phyloP scores from a whole-genome alignment of 2,888 invertebrate genomes.

The Rhamnusium bicolor region DNA sequence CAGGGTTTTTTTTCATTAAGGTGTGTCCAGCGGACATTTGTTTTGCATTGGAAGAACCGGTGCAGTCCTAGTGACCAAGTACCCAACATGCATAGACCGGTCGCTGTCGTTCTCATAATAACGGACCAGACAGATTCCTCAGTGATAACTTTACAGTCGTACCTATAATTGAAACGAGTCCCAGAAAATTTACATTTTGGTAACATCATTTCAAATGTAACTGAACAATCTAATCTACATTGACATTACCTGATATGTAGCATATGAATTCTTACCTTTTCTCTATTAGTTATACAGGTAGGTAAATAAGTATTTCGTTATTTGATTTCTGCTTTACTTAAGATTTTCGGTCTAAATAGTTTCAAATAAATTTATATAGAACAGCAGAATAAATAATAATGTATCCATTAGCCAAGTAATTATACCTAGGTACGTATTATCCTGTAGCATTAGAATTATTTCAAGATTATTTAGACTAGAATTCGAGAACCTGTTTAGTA shows the following conservation, averaged over 20 bases:
- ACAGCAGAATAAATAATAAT: too few species aligned
- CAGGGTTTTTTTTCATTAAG: neutral
- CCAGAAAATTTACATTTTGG: neutral
- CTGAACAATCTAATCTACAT: neutral
- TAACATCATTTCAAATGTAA: neutral
- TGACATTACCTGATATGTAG: neutral
- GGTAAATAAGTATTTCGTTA: too few species aligned
- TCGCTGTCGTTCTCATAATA: conserved; percentile 18
- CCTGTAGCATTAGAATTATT: too few species aligned
- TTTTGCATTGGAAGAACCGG: conserved; percentile 26
- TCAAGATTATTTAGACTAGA: too few species aligned
- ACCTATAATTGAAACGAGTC: conserved; percentile 6
- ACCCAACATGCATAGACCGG: conserved; percentile 21
- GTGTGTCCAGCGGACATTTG: neutral
- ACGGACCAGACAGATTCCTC: conserved; percentile 18
- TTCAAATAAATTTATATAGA: too few species aligned
- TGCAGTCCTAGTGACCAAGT: conserved; percentile 28
- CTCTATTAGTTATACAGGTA: neutral
- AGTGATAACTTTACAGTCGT: conserved; percentile 15
- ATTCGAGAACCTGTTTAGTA: too few species aligned
- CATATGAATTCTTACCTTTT: neutral
- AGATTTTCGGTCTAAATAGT: too few species aligned
- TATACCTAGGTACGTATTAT: too few species aligned
- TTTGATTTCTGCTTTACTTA: too few species aligned
- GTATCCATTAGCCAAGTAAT: too few species aligned